Evolutionary conservation across 2,113 vertebrate genomes (phyloP).

Genomic region (Terrapene triunguis): DNA sequence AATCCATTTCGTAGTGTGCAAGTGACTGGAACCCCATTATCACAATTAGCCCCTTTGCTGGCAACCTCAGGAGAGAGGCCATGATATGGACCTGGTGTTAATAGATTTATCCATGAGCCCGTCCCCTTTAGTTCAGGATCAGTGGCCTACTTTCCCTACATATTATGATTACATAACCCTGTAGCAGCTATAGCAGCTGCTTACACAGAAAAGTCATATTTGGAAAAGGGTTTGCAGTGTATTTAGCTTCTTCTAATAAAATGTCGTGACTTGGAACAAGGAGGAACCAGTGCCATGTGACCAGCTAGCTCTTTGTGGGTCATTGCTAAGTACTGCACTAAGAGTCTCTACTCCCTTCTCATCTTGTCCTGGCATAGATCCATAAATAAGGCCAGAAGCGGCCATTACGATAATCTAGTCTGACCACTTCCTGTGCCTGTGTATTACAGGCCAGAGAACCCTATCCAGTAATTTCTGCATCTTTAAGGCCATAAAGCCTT

Average conservation of each 20-base stretch:
- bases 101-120: not conserved
- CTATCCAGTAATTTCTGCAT: not conserved
- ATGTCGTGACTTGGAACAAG: not conserved
- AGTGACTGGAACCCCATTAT: not conserved
- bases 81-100: not conserved
- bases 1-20: not conserved
- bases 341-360: not conserved
- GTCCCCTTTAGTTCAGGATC: not conserved
- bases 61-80: not conserved
- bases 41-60: not conserved
- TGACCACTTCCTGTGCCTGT: not conserved
- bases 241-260: not conserved
- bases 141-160: not conserved
- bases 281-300: not conserved
- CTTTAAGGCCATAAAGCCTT: too few species aligned
- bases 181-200: not conserved
- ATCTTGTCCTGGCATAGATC: not conserved
- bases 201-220: not conserved
- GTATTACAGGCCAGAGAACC: not conserved
- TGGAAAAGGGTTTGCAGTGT: not conserved
- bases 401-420: not conserved
- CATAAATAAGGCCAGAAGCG: not conserved
- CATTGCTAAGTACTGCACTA: not conserved
- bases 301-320: not conserved
- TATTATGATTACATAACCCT: not conserved